Percentiles rank a stretch among this genome's conserved stretches.
These are phyloP conservation scores for Rhodophaea formosa DNA, from an alignment of 2,888 invertebrate genomes.

Conservation along the genomic window DNA sequence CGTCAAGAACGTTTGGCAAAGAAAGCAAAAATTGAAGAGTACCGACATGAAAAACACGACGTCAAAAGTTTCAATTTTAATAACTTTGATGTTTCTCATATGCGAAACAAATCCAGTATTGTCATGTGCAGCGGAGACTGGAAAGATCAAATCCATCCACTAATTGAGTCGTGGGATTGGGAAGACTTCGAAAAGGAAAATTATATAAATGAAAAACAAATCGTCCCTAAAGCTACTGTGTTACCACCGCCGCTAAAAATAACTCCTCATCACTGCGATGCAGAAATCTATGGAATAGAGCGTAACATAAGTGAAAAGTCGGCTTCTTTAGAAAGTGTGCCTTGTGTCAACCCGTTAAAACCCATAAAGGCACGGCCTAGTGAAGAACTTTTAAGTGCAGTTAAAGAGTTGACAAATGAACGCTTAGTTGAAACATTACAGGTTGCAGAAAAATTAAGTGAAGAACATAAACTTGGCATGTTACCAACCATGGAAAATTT, in stretches of 20 bases:
- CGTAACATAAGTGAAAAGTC: slow-evolving; percentile 77
- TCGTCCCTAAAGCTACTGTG: slow-evolving; percentile 64
- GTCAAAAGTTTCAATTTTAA: slow-evolving; percentile 67
- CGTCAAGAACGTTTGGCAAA: slow-evolving; percentile 62
- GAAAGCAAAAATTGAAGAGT: slow-evolving; percentile 68
- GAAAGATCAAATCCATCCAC: slow-evolving; percentile 83
- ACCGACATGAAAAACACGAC: slow-evolving; percentile 72
- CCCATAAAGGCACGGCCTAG: slow-evolving; percentile 78
- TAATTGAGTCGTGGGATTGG: slow-evolving; percentile 84
- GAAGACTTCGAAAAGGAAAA: slow-evolving; percentile 82
- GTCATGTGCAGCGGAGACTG: slow-evolving; percentile 77
- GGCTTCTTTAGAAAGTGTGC: slow-evolving; percentile 80
- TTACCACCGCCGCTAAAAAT: slow-evolving; percentile 75
- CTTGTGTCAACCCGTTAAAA: slow-evolving; percentile 83
- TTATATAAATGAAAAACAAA: slow-evolving; percentile 65
- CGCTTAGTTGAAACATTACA: slow-evolving; percentile 82
- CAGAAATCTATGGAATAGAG: slow-evolving; percentile 76
- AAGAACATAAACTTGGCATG: slow-evolving; percentile 76
- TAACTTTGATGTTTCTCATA: slow-evolving; percentile 75
- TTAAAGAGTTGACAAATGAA: slow-evolving; percentile 79
- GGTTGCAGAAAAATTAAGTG: slow-evolving; percentile 80
- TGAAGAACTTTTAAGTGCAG: slow-evolving; percentile 61
- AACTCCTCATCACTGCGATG: slow-evolving; percentile 72
- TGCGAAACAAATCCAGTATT: slow-evolving; percentile 76
- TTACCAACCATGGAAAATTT: slow-evolving; percentile 84